Base-by-base conservation (phyloP, 2,797 vertebrate genomes). In the Darevskia nairensis region DNA sequence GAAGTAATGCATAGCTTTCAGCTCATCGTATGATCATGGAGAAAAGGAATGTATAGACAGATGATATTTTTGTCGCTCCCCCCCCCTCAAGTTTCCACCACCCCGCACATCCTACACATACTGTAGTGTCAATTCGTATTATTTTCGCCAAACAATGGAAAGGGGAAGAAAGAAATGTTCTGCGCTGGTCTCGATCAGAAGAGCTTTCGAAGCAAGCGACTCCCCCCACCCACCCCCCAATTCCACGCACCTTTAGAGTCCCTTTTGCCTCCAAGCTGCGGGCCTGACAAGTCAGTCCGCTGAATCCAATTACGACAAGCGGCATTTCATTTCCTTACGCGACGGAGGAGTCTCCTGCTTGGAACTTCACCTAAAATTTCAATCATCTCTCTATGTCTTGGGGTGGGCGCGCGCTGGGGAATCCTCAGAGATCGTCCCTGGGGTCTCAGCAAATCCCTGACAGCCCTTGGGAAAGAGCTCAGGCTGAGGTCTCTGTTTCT, bases 241-340 rank as follows among this genome's bases (percentile, higher is more conserved):
- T 8, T 44, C 46, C 32, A 46, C 4, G 2, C 23, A 44, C 23
- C 71, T 27, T 41, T 13, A 91, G 85, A 13, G 23, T 69, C 95
- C 95, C 55, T 50, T 91, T 95, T 97, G 97, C 97, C 96, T 97
- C 92, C 95, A 94, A 97, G 97, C 96, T 96, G 95, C 91, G 77
- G 74, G 96, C 94, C 96, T 96, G 96, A 96, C 97, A 97, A 96
- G 95, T 96, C 95, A 97, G 96, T 97, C 35, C 96, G 95, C 95
- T 96, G 96, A 98, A 97, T 97, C 96, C 96, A 97, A 97, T 97
- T 97, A 97, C 95, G 89, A 90, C 85, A 82, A 97, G 94, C 92
- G 96, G 95, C 97, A 96, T 97, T 97, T 97, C 96, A 97, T 97
- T 97, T 97, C 95, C 94, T 96, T 66, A 64, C 68, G 94, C 94